Evolutionary conservation across 2,888 invertebrate genomes (phyloP), one percentile per base, ranked within the genome.

Genomic region (Eupeodes luniger): DNA sequence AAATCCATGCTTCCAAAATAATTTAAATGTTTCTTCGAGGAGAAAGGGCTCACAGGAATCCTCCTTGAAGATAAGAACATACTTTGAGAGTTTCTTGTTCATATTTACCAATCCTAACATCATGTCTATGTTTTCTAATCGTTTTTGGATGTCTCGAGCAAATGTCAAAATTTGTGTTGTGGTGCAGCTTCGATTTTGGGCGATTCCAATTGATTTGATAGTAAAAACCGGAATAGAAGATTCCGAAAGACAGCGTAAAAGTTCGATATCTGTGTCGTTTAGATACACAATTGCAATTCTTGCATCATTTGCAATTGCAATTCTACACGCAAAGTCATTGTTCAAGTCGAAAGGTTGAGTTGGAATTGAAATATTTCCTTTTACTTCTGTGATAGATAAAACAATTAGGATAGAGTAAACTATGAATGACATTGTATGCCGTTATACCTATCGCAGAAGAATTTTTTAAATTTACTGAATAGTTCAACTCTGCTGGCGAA

Each of bases 61-160:
- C 4, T 53, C 76, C 0, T 90, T 90, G 91, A 93, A 93, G 0
- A 92, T 67, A 34, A 92, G 91, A 5, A 92, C 59, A 85, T 92
- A 93, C 67, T 91, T 92, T 47, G 92, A 92, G 3, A 89, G 78
- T 6, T 91, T 91, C n/a, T 92, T 92, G 5, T 67, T 70, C 14
- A 16, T 44, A 34, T 27, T 57, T 11, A 67, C 34, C 59, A 57
- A 57, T 36, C 4, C 44, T 2, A 77, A 9, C 34, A 53, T 59
- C 0, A 6, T 34, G 36, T 44, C 57, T 6, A 84, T 62, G 40
- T 74, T 53, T 55, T 44, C 2, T n/a, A 84, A 19, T 16, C 61
- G 27, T n/a, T 61, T 27, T 6, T 16, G 14, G 1, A 53, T n/a
- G 5, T 47, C 16, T 10, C 1, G 27, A 0, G 16, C 53, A 1